Evolutionary conservation across 2,113 vertebrate genomes (phyloP).

Genomic region (Sinocyclocheilus anshuiensis): DNA sequence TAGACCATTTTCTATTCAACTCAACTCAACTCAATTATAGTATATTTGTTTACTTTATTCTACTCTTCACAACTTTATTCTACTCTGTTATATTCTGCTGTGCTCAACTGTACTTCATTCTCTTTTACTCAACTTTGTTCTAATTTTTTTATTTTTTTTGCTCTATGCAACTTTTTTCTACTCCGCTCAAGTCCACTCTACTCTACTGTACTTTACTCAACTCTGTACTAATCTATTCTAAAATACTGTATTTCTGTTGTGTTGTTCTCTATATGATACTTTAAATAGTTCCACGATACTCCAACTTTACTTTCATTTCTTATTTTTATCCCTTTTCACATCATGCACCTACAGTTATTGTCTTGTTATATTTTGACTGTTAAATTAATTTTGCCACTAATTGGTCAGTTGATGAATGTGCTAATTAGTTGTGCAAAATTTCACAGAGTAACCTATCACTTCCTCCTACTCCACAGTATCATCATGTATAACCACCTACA

Average conservation of each 20-base stretch:
- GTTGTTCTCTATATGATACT: not conserved
- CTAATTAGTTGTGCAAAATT: not conserved
- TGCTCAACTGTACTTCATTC: not conserved
- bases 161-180: not conserved
- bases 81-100: not conserved
- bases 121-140: not conserved
- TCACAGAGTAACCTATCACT: not conserved
- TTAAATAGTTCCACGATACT: not conserved
- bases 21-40: not conserved
- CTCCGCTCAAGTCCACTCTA: not conserved
- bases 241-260: not conserved
- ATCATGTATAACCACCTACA: constrained; percentile 98
- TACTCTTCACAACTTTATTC: not conserved
- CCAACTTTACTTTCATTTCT: not conserved
- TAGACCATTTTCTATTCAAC: not conserved
- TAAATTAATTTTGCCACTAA: not conserved
- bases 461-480: constrained; percentile 79
- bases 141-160: not conserved
- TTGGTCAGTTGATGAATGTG: not conserved
- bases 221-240: not conserved
- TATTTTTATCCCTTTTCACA: not conserved
- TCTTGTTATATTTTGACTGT: not conserved
- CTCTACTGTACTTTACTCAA: not conserved
- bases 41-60: not conserved
- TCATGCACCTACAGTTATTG: not conserved